Conservation (phyloP, 2,888 invertebrate species). For the Synanthedon vespiformis region DNA sequence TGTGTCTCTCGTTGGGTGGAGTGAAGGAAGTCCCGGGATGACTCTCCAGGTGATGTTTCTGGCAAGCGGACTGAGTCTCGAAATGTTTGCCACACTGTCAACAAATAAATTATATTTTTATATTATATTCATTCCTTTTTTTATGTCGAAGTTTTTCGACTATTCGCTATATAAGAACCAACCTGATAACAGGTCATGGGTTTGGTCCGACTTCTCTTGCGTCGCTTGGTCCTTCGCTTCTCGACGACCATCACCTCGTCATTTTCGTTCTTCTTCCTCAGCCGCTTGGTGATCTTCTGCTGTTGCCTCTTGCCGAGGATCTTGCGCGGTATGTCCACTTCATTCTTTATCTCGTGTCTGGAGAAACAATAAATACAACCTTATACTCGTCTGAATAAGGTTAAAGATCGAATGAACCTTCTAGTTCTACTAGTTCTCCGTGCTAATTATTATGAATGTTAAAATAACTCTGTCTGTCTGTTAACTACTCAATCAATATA, state of each 20-base stretch:
- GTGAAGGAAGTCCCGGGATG: constrained; percentile 50
- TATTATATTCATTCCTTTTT: no score
- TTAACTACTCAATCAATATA: no score
- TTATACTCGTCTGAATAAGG: no score
- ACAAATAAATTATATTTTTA: constrained; percentile 7
- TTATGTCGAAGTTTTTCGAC: neutral
- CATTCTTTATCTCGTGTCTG: constrained; percentile 17
- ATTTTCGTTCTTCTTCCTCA: neutral
- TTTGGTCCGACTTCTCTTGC: constrained; percentile 21
- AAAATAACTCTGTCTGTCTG: no score
- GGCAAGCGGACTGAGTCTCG: constrained; percentile 45
- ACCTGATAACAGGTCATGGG: constrained; percentile 54
- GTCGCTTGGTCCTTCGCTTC: constrained; percentile 14
- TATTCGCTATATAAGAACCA: constrained; percentile 4
- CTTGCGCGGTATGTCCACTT: constrained; percentile 21
- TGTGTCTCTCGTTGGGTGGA: constrained; percentile 29
- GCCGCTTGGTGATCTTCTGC: constrained; percentile 15
- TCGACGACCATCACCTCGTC: neutral
- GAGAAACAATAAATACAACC: constrained; percentile 4
- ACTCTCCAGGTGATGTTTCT: constrained; percentile 38
- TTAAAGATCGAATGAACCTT: no score
- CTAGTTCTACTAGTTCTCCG: no score
- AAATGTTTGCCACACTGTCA: constrained; percentile 48
- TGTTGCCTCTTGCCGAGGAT: constrained; percentile 34
- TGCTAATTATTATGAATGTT: no score